These are phyloP conservation scores for Helicoverpa zea DNA, from an alignment of 1,140 invertebrate species.

Conservation along the genomic window DNA sequence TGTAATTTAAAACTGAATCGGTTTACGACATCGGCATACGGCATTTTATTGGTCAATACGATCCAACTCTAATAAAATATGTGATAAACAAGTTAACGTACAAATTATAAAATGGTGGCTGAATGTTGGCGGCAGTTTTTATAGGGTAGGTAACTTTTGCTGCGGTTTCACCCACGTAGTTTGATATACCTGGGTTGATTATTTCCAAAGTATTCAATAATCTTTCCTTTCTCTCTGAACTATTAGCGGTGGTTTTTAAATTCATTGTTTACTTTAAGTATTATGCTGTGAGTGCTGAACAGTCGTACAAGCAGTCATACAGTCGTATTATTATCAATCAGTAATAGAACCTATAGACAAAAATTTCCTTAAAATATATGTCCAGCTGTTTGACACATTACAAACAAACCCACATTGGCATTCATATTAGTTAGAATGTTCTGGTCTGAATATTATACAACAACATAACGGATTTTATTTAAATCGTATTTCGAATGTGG, in stretches of 20 bases:
- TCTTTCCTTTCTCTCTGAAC: no score
- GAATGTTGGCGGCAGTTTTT: neutral
- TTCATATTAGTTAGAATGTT: slow-evolving; percentile 9
- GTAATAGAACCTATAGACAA: no score
- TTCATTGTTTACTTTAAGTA: no score
- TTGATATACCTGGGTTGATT: no score
- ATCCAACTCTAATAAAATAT: slow-evolving; percentile 40
- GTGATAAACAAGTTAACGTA: slow-evolving; percentile 42
- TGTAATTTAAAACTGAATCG: slow-evolving; percentile 41
- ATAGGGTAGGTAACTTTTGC: neutral
- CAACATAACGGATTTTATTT: slow-evolving; percentile 29
- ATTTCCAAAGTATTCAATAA: no score
- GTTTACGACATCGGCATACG: slow-evolving; percentile 20
- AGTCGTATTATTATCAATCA: no score
- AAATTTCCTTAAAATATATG: no score
- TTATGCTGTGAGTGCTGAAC: no score
- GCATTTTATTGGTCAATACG: slow-evolving; percentile 42
- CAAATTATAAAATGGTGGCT: slow-evolving; percentile 36
- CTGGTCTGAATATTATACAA: neutral
- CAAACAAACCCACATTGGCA: neutral
- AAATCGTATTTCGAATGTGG: slow-evolving; percentile 12
- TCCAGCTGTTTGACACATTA: neutral
- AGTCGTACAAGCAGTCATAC: no score
- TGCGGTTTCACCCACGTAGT: neutral
- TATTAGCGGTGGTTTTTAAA: no score